phyloP scores from a whole-genome alignment of 2,888 invertebrate species.

The Caenorhabditis japonica region DNA sequence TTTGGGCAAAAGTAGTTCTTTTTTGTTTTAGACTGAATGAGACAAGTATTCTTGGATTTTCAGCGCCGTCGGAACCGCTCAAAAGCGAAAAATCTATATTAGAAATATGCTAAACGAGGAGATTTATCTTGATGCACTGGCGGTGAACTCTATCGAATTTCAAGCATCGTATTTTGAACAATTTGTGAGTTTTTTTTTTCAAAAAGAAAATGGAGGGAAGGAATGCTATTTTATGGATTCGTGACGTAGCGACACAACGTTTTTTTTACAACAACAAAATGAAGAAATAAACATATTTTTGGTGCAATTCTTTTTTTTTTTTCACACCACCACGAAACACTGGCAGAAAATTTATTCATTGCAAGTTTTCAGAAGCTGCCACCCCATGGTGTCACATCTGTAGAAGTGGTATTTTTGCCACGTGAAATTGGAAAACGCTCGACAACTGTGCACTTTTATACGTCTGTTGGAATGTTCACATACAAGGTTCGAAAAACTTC shows the following conservation, averaged over 20 bases:
- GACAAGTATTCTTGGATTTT: slow-evolving; percentile 8
- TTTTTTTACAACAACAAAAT: too few species aligned
- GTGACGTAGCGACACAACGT: slow-evolving; percentile 47
- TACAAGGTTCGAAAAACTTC: slow-evolving; percentile 34
- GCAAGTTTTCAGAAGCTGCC: slow-evolving; percentile 87
- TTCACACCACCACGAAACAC: too few species aligned
- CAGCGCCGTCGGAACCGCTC: slow-evolving; percentile 59
- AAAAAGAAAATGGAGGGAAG: too few species aligned
- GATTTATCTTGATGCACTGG: slow-evolving; percentile 54
- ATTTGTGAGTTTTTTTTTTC: slow-evolving; percentile 27
- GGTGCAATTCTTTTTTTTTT: too few species aligned
- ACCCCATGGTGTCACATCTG: slow-evolving; percentile 91
- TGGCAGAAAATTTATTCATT: too few species aligned
- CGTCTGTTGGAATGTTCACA: slow-evolving; percentile 90
- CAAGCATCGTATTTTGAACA: slow-evolving; percentile 59
- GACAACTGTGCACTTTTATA: slow-evolving; percentile 91
- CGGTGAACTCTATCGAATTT: slow-evolving; percentile 57
- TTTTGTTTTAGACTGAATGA: background rate
- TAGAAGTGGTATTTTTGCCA: slow-evolving; percentile 95
- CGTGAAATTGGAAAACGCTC: slow-evolving; percentile 89
- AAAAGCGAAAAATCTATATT: slow-evolving; percentile 49
- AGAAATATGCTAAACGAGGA: slow-evolving; percentile 45
- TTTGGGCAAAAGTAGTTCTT: slow-evolving; percentile 60
- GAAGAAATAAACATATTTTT: too few species aligned
- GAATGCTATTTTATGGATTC: slow-evolving; percentile 38